These are phyloP conservation scores for Cantharis nigra DNA, from an alignment of 2,888 invertebrate species.

Conservation along the genomic window DNA sequence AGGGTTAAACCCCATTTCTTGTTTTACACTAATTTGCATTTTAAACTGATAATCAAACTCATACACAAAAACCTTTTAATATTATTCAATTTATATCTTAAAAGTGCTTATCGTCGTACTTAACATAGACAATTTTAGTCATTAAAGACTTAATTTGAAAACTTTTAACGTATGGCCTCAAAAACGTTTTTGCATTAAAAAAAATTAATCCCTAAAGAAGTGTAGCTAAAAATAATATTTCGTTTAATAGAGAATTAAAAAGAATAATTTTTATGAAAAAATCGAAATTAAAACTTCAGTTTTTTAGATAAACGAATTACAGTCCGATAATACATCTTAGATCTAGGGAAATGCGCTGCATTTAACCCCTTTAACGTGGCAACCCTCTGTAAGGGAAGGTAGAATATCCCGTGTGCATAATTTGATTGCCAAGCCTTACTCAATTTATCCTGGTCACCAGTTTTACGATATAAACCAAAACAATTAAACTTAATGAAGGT, in stretches of 20 bases:
- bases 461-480: neutral
- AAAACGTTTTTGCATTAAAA: neutral
- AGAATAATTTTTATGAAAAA: neutral
- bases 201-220: neutral
- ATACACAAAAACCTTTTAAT: neutral
- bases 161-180: neutral
- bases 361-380: neutral
- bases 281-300: neutral
- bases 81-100: neutral
- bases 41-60: slow-evolving; percentile 10
- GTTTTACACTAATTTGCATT: slow-evolving; percentile 23
- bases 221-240: neutral
- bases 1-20: slow-evolving; percentile 15
- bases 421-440: neutral
- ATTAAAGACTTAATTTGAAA: neutral
- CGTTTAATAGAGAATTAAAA: neutral
- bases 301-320: too few species aligned
- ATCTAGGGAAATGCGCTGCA: neutral
- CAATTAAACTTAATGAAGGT: neutral
- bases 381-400: neutral
- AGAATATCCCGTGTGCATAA: neutral
- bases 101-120: neutral
- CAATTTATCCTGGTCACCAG: neutral
- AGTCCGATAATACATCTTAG: neutral
- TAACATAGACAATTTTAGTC: neutral